Evolutionary conservation across 2,888 invertebrate species (phyloP).

Genomic region (Oscheius onirici): DNA sequence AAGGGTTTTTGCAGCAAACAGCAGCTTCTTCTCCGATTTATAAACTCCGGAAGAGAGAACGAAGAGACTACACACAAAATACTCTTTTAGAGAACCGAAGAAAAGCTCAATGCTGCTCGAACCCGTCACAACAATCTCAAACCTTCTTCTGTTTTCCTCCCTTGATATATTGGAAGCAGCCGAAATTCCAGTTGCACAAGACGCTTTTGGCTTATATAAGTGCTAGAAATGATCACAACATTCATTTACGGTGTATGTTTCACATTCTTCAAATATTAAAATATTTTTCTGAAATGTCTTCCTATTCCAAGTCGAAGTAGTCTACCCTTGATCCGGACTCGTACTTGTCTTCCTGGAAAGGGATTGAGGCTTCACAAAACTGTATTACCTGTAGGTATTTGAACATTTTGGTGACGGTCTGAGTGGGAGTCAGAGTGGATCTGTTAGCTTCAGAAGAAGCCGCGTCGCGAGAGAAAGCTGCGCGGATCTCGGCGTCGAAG

Average conservation of each 20-base stretch:
- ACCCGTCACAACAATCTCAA: no score
- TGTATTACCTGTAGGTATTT: slow-evolving; percentile 31
- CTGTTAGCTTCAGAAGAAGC: slow-evolving; percentile 38
- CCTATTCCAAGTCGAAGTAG: slow-evolving; percentile 51
- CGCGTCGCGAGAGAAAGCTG: slow-evolving; percentile 19
- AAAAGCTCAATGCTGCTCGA: no score
- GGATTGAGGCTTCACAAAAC: no score
- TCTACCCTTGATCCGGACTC: slow-evolving; percentile 56
- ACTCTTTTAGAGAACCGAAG: no score
- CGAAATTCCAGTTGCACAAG: no score
- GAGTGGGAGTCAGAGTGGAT: slow-evolving; percentile 43
- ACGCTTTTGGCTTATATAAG: no score
- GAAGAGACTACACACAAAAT: no score
- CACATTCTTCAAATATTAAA: neutral
- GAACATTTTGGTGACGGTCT: slow-evolving; percentile 57
- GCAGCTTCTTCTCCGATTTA: neutral
- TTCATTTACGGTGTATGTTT: no score
- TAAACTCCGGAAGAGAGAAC: no score
- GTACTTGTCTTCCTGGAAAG: slow-evolving; percentile 49
- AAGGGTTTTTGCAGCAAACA: neutral
- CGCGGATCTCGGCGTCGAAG: slow-evolving; percentile 29
- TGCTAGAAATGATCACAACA: no score
- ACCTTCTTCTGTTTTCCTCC: no score
- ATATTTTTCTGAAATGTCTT: neutral
- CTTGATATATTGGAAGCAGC: no score